A percentile compares a stretch with the other conserved stretches of the same genome.
Conservation (phyloP, 2,113 vertebrate genomes). For the Acrocephalus kingi region DNA sequence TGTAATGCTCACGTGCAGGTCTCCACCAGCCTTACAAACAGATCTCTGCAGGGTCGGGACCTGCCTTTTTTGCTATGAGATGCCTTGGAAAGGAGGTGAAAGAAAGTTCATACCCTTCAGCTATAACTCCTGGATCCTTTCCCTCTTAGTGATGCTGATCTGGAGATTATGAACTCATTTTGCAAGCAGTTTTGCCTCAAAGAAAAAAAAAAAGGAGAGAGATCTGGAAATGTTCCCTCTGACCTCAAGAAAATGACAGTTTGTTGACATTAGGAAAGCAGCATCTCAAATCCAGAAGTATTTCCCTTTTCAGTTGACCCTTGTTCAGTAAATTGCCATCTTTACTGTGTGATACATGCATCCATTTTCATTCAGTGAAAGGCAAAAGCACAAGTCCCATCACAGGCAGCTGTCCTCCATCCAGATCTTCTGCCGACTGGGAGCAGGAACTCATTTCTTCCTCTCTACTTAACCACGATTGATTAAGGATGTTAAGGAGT, state of each 20-base stretch:
- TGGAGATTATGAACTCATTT: neutral
- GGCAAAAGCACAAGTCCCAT: neutral
- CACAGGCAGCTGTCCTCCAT: neutral
- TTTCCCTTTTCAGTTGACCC: neutral
- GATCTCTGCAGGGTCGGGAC: neutral
- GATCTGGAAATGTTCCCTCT: neutral
- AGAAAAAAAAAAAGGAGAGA: neutral
- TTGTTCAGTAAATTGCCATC: neutral
- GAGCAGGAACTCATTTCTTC: neutral
- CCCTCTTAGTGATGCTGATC: neutral
- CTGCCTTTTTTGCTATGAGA: neutral
- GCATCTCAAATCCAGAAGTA: neutral
- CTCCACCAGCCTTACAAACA: neutral
- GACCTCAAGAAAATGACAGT: neutral
- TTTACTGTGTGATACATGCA: neutral
- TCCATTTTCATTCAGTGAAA: neutral
- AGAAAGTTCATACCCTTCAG: neutral
- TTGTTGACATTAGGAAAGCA: neutral
- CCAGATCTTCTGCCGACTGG: neutral
- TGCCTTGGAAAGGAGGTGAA: neutral
- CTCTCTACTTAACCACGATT: neutral
- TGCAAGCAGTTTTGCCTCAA: neutral
- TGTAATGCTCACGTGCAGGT: neutral
- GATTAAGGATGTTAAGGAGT: neutral
- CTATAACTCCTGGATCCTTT: neutral